A percentile compares a stretch with the other conserved stretches of the same genome.
Conservation (phyloP, 2,797 vertebrate species). For the Pipistrellus pygmaeus region DNA sequence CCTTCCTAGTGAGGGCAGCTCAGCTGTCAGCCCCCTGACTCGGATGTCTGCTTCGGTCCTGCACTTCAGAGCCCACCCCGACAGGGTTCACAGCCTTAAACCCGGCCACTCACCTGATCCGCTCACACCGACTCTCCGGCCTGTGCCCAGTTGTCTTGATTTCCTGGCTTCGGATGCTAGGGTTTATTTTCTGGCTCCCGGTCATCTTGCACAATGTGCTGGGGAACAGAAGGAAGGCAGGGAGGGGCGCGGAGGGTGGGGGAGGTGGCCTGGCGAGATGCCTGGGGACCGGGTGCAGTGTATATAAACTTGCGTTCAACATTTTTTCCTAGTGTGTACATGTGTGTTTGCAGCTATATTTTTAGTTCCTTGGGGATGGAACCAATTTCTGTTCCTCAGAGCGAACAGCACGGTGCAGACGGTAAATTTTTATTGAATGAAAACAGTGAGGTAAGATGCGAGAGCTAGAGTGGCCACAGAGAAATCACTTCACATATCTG, state of each 20-base stretch:
- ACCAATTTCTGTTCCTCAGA: not conserved
- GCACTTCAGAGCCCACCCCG: not conserved
- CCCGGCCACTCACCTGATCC: not conserved
- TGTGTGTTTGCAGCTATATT: not conserved
- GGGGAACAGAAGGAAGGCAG: not conserved
- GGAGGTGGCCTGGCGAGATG: not conserved
- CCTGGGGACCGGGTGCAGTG: not conserved
- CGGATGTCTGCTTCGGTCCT: not conserved
- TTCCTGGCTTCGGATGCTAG: not conserved
- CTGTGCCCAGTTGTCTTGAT: not conserved
- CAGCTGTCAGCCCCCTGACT: not conserved
- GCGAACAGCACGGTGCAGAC: not conserved
- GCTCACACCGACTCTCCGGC: not conserved
- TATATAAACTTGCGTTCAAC: not conserved
- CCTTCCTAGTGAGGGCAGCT: not conserved
- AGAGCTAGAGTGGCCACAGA: not conserved
- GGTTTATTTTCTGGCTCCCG: not conserved
- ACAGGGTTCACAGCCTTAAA: not conserved
- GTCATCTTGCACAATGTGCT: not conserved
- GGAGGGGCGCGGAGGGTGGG: fast-evolving
- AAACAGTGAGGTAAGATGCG: not conserved
- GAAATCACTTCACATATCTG: not conserved
- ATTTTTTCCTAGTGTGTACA: not conserved
- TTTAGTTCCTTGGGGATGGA: not conserved
- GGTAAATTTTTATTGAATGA: conserved; percentile 23